phyloP scores from a whole-genome alignment of 2,113 vertebrate genomes.

The Trinectes maculatus region DNA sequence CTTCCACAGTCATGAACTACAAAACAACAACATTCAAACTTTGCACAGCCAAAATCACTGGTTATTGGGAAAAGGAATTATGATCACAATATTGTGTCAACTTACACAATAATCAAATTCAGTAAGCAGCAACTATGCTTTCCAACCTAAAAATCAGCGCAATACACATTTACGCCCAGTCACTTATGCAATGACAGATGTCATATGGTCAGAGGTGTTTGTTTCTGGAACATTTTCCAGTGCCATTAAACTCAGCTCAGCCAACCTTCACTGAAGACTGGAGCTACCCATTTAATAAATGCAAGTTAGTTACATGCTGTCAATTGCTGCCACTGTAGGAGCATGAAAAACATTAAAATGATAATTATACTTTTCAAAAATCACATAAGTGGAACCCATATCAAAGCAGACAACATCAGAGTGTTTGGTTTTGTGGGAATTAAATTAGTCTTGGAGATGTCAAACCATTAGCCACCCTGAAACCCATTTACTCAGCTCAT shows the following conservation, averaged over 20 bases:
- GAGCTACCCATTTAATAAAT: not conserved
- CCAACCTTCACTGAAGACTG: not conserved
- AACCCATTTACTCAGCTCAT: conserved; percentile 7
- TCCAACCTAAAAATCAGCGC: not conserved
- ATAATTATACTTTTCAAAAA: conserved; percentile 5
- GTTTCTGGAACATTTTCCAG: not conserved
- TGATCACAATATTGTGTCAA: not conserved
- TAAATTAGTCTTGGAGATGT: conserved; percentile 11
- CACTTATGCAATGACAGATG: not conserved
- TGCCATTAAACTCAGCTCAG: not conserved
- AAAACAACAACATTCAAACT: not conserved
- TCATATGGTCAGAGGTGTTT: not conserved
- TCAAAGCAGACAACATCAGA: not conserved
- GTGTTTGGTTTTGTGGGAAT: not conserved
- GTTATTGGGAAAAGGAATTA: not conserved
- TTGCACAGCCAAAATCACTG: not conserved
- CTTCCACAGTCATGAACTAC: no score
- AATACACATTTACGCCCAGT: not conserved
- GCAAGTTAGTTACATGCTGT: not conserved
- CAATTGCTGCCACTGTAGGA: not conserved
- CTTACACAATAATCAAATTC: not conserved
- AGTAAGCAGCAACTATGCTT: no score
- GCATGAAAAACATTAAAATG: not conserved
- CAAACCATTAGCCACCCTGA: conserved; percentile 6
- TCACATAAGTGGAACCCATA: not conserved